Conservation (phyloP, 1,140 invertebrate genomes). For the Aphelenchoides avenae region DNA sequence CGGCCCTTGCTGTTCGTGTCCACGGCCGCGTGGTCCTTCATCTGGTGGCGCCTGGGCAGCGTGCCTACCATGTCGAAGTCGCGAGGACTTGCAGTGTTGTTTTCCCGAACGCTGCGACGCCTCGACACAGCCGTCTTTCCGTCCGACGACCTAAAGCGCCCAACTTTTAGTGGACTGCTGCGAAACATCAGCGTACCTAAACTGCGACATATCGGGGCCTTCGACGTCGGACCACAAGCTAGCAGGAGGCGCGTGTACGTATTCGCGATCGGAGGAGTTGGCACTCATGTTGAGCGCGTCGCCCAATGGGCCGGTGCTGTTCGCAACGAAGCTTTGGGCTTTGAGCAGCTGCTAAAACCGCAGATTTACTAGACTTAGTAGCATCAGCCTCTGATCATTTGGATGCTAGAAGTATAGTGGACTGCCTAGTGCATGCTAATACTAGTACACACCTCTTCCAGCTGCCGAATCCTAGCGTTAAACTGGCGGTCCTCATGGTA, state of each 20-base stretch:
- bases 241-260: conserved; percentile 15
- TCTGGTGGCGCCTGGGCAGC: conserved; percentile 5
- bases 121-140: conserved; percentile 8
- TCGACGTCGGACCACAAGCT: conserved; percentile 33
- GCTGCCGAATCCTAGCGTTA: conserved; percentile 22
- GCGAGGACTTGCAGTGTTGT: conserved; percentile 5
- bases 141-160: conserved; percentile 2
- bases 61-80: conserved; percentile 13
- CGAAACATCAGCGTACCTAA: conserved; percentile 1
- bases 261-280: conserved; percentile 32
- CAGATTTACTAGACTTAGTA: background rate
- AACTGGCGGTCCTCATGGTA: conserved; percentile 28
- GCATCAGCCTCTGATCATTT: background rate
- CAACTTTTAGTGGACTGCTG: background rate
- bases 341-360: conserved; percentile 19
- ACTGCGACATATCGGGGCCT: conserved; percentile 7
- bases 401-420: background rate
- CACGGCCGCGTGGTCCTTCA: too few relatives aligned
- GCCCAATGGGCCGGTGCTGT: conserved; percentile 16
- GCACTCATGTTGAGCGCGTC: conserved; percentile 34
- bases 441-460: conserved; percentile 23
- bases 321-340: conserved; percentile 21
- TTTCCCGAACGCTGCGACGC: conserved; percentile 1
- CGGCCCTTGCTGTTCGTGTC: conserved; percentile 12
- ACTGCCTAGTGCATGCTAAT: background rate